These are phyloP conservation scores for Bovichtus diacanthus DNA, from an alignment of 2,797 vertebrate species.

Conservation along the genomic window DNA sequence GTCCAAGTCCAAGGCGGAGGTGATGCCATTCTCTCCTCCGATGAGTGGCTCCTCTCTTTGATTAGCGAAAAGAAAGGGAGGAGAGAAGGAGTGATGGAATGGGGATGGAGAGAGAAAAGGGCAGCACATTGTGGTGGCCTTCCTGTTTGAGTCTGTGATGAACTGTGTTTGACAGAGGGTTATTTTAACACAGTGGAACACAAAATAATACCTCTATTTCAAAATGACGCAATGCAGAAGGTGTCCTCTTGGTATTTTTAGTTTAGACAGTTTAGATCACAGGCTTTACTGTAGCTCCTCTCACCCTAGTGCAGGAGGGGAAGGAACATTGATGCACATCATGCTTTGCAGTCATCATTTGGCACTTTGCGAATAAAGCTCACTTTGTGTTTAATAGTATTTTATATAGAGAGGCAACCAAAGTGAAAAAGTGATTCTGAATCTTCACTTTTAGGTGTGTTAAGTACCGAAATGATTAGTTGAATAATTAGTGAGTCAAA, in stretches of 20 bases:
- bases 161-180: slow-evolving; percentile 50
- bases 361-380: neutral
- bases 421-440: neutral
- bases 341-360: slow-evolving; percentile 8
- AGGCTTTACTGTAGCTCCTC: slow-evolving; percentile 8
- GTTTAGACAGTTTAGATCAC: slow-evolving; percentile 32
- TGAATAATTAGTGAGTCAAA: neutral
- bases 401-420: neutral
- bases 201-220: slow-evolving; percentile 29
- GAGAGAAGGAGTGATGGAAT: slow-evolving; percentile 44
- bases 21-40: slow-evolving; percentile 56
- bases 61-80: slow-evolving; percentile 48
- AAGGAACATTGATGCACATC: neutral
- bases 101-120: slow-evolving; percentile 43
- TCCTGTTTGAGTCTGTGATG: slow-evolving; percentile 50
- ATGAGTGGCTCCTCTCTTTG: slow-evolving; percentile 61
- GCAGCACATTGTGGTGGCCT: slow-evolving; percentile 16
- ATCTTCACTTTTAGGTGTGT: neutral
- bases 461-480: neutral
- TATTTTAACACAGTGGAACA: slow-evolving; percentile 45
- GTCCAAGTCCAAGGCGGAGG: slow-evolving; percentile 54
- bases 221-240: slow-evolving; percentile 56
- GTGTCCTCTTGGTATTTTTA: slow-evolving; percentile 46
- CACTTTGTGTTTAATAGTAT: neutral
- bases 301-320: neutral